Evolutionary conservation across 53 echinoderm and acorn worm species (phyloP).

Genomic region (Luidia sarsii): DNA sequence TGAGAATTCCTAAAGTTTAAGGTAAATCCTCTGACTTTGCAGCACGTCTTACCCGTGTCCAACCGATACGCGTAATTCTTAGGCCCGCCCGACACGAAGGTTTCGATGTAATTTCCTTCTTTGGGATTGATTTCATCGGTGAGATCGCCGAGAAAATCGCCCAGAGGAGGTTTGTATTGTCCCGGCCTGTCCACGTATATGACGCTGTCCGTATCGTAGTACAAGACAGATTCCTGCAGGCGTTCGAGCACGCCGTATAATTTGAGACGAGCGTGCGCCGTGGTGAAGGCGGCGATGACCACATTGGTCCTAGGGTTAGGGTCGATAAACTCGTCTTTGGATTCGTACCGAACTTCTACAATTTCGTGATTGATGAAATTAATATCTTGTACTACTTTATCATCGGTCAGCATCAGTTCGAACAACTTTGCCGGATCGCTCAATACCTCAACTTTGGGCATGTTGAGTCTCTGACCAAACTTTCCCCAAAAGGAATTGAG

Average conservation of each 20-base stretch:
- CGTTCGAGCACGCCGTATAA: slow-evolving; percentile 35
- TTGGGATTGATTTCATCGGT: slow-evolving; percentile 61
- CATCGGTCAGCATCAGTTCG: slow-evolving; percentile 7
- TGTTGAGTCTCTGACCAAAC: slow-evolving; percentile 38
- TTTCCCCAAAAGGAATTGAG: slow-evolving; percentile 70
- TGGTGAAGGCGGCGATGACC: slow-evolving; percentile 34
- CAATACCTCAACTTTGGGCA: slow-evolving; percentile 12
- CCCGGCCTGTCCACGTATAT: slow-evolving; percentile 56
- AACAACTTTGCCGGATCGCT: slow-evolving; percentile 12
- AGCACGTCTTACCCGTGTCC: slow-evolving; percentile 60
- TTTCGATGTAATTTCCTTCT: slow-evolving; percentile 64
- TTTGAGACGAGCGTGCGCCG: slow-evolving; percentile 26
- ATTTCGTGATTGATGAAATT: slow-evolving; percentile 49
- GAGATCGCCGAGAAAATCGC: slow-evolving; percentile 61
- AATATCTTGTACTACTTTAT: slow-evolving; percentile 17
- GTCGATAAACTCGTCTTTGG: slow-evolving; percentile 29
- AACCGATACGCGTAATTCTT: slow-evolving; percentile 68
- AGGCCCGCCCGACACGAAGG: slow-evolving; percentile 65
- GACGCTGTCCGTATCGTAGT: slow-evolving; percentile 64
- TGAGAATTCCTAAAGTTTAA: slow-evolving; percentile 53
- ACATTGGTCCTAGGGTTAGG: slow-evolving; percentile 31
- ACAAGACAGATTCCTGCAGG: slow-evolving; percentile 31
- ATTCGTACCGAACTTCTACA: slow-evolving; percentile 23
- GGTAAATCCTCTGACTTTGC: slow-evolving; percentile 72
- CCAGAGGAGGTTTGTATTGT: slow-evolving; percentile 37